Conservation (phyloP, 2,888 invertebrate genomes). For the Campopleginae sp. region DNA sequence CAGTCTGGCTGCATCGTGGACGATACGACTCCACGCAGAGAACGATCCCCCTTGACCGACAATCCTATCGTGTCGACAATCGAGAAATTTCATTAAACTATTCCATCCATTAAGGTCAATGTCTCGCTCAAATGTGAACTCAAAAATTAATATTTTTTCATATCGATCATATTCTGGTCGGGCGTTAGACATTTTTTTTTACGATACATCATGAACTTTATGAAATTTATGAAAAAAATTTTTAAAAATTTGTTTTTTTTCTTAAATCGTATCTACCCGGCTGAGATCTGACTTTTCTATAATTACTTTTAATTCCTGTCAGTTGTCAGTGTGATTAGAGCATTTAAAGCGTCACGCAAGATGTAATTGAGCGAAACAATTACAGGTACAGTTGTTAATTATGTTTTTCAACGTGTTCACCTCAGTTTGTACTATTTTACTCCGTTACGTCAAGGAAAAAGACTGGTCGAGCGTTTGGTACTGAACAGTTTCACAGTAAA, state of each 20-base stretch:
- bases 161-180: background rate
- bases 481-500: background rate
- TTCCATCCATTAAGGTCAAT: conserved; percentile 38
- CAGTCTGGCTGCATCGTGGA: conserved; percentile 22
- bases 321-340: background rate
- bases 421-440: background rate
- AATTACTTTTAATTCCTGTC: background rate
- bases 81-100: conserved; percentile 38
- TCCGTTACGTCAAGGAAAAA: background rate
- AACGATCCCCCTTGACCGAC: conserved; percentile 44
- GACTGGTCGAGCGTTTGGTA: background rate
- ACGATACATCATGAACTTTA: background rate
- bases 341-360: background rate
- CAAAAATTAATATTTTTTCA: background rate
- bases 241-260: background rate
- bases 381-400: background rate
- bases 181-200: too few species aligned
- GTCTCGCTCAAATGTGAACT: background rate
- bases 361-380: conserved; percentile 1
- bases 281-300: background rate
- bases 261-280: background rate
- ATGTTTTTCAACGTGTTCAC: background rate
- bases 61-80: conserved; percentile 47
- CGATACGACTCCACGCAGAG: conserved; percentile 21
- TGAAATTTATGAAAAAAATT: background rate